phyloP scores from a whole-genome alignment of 2,888 invertebrate genomes.

The Bursaphelenchus okinawaensis region DNA sequence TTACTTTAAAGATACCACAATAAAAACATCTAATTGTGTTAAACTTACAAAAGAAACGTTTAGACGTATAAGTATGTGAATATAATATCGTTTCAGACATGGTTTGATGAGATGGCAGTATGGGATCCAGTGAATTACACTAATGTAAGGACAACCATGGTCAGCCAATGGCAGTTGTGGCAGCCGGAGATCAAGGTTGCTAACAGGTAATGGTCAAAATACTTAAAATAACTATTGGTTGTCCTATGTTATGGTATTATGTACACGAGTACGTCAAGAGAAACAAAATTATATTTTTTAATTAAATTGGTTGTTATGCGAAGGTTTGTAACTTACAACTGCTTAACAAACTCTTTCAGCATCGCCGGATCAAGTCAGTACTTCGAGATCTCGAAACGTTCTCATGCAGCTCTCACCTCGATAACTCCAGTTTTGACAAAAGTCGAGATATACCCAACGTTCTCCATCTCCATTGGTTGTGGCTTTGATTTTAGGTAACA shows the following conservation, averaged over 20 bases:
- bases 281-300: not conserved
- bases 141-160: slow-evolving; percentile 39
- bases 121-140: slow-evolving; percentile 51
- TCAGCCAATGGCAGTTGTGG: slow-evolving; percentile 54
- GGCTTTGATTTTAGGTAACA: slow-evolving; percentile 43
- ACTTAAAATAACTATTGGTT: not conserved
- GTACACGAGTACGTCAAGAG: slow-evolving; percentile 44
- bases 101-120: slow-evolving; percentile 47
- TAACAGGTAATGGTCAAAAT: slow-evolving; percentile 36
- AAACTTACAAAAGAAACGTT: no score
- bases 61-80: not conserved
- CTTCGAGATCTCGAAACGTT: slow-evolving; percentile 29
- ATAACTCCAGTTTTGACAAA: slow-evolving; percentile 19
- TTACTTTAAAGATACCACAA: not conserved
- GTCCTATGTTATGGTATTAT: slow-evolving; percentile 32
- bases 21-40: no score
- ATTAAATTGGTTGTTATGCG: no score
- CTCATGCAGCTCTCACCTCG: slow-evolving; percentile 37
- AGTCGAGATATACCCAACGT: slow-evolving; percentile 48
- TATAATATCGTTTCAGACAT: slow-evolving; percentile 31
- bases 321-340: not conserved
- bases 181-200: slow-evolving; percentile 45
- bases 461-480: slow-evolving; percentile 49
- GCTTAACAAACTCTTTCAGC: not conserved
- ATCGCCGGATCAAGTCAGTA: not conserved